Base-by-base conservation (phyloP, 2,113 vertebrate species). In the Tenebrosternarchus preto region DNA sequence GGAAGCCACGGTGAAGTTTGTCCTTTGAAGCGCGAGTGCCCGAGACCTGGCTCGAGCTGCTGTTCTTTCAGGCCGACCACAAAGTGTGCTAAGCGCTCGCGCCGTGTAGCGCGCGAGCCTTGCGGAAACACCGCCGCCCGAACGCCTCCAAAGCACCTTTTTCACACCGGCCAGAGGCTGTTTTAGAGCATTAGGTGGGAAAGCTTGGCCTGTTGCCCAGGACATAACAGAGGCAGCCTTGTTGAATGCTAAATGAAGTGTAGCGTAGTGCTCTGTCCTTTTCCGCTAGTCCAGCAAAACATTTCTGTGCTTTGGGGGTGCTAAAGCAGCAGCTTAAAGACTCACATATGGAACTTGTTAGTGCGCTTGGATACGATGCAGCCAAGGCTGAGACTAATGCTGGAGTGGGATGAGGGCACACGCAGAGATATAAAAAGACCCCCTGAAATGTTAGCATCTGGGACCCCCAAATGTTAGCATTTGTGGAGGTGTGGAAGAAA, bases 281-380 rank as follows among this genome's bases (percentile, higher is more conserved):
- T 78, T 89, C 92, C 89, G 89, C 27, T 89, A 90, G 92, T 94
- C 93, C 90, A 72, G 93, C 91, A 94, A 95, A 95, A 94, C 91
- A 93, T 94, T 94, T 89, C 77, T 77, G 25, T 78, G 86, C 90
- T 91, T 89, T 90, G 72, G 39, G 66, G 31, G 56, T 36, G 76
- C 91, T 93, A 82, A 78, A 59, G 50, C 69, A 39, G 39, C 5
- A 19, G 60, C 36, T 92, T 94, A 95, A 75, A 90, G 90, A 92
- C 84, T 87, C 89, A 88, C 93, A 95, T 94, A 94, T 95, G 95
- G 94, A 95, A 95, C 89, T 90, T 93, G 93, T 95, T 96, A 95
- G 86, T 77, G 82, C 86, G 78, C 91, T 92, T 90, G 87, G 90
- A 93, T 89, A 91, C 91, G 87, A 90, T 87, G 87, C 89, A 85